phyloP scores from a whole-genome alignment of 2,888 invertebrate genomes.

The Melanargia galathea region DNA sequence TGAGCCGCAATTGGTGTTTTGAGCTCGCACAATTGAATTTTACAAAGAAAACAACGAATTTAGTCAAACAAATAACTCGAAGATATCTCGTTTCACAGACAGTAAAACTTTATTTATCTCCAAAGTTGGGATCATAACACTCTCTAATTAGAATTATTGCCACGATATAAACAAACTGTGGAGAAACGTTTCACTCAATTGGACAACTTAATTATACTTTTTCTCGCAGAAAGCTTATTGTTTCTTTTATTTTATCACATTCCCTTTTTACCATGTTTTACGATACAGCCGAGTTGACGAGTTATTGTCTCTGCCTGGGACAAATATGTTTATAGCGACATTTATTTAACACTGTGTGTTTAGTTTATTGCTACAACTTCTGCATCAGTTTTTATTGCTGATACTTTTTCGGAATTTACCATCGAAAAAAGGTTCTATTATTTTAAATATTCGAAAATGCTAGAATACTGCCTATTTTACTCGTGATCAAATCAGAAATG shows the following conservation, averaged over 20 bases:
- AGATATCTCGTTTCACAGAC: not conserved
- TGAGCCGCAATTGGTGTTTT: no score
- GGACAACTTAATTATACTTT: constrained; percentile 4
- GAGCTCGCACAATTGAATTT: not conserved
- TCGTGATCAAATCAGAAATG: no score
- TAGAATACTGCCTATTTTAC: no score
- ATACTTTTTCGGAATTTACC: not conserved
- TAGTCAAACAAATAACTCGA: not conserved
- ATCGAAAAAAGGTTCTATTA: not conserved
- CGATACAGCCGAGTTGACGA: constrained; percentile 1
- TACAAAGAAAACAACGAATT: not conserved
- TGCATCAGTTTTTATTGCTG: not conserved
- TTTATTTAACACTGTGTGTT: not conserved
- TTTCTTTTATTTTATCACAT: not conserved
- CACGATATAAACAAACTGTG: not conserved
- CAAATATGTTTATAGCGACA: not conserved
- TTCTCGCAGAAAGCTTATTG: constrained; percentile 4
- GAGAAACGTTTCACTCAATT: not conserved
- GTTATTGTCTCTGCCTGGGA: not conserved
- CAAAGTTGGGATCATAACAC: not conserved
- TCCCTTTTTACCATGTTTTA: constrained; percentile 2
- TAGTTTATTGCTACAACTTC: not conserved
- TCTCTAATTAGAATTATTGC: constrained; percentile 3
- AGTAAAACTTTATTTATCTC: constrained; percentile 8
- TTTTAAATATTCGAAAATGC: no score